Evolutionary conservation across 2,888 invertebrate species (phyloP).

Genomic region (Aphidius colemani): DNA sequence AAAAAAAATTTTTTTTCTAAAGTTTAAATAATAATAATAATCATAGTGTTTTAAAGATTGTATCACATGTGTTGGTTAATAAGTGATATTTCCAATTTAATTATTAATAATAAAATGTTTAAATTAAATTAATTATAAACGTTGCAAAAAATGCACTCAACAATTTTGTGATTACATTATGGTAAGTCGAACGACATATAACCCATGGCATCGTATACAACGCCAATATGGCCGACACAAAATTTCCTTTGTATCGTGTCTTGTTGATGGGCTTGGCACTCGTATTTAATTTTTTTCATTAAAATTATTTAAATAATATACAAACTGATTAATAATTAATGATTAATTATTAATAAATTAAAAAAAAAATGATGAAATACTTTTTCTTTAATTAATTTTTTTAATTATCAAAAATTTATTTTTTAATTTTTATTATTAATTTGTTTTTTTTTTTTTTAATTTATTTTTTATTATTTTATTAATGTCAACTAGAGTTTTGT

Average conservation of each 20-base stretch:
- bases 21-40: too few relatives aligned
- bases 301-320: too few relatives aligned
- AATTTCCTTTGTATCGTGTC: constrained; percentile 50
- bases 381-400: too few relatives aligned
- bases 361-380: too few relatives aligned
- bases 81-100: constrained; percentile 57
- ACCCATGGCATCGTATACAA: constrained; percentile 38
- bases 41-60: constrained; percentile 49
- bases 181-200: constrained; percentile 61
- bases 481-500: not conserved
- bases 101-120: constrained; percentile 58
- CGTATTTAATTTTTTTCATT: constrained; percentile 9
- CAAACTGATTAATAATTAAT: too few relatives aligned
- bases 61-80: constrained; percentile 61
- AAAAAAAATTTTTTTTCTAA: constrained; percentile 52
- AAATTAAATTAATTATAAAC: constrained; percentile 59
- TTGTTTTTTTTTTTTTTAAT: too few relatives aligned
- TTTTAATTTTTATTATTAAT: too few relatives aligned
- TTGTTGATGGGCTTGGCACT: constrained; percentile 24
- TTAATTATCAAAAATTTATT: too few relatives aligned
- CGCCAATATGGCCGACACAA: constrained; percentile 63
- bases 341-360: too few relatives aligned
- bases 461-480: not conserved
- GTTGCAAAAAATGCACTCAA: constrained; percentile 65
- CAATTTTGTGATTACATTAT: constrained; percentile 72